These are phyloP conservation scores for Hycleus cichorii DNA, from an alignment of 1,140 invertebrate species.

Conservation along the genomic window DNA sequence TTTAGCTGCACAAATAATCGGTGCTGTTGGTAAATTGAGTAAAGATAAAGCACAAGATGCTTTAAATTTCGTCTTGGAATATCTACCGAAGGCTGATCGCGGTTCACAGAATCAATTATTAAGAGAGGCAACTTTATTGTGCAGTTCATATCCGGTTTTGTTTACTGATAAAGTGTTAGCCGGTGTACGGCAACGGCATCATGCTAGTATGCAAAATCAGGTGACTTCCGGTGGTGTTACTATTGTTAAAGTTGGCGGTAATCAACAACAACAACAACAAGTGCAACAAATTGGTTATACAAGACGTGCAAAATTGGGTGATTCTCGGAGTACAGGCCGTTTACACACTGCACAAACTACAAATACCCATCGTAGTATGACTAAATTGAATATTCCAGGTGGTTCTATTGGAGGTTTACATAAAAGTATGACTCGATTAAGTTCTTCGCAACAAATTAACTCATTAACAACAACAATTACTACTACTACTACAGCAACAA, in stretches of 20 bases:
- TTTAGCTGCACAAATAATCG: slow-evolving; percentile 57
- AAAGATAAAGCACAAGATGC: slow-evolving; percentile 69
- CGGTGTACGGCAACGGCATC: slow-evolving; percentile 59
- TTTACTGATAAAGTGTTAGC: slow-evolving; percentile 69
- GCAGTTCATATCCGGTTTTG: slow-evolving; percentile 65
- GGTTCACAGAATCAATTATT: slow-evolving; percentile 61
- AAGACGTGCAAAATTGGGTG: slow-evolving; percentile 54
- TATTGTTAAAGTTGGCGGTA: slow-evolving; percentile 64
- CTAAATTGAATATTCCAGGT: slow-evolving; percentile 61
- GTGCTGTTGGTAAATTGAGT: slow-evolving; percentile 55
- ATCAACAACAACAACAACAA: slow-evolving; percentile 17
- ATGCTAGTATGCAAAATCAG: slow-evolving; percentile 53
- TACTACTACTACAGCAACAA: slow-evolving; percentile 16
- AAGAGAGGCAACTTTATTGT: slow-evolving; percentile 67
- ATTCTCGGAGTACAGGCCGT: slow-evolving; percentile 61
- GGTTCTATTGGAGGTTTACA: slow-evolving; percentile 69
- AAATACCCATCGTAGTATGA: slow-evolving; percentile 65
- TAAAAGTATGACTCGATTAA: slow-evolving; percentile 73
- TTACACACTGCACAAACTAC: slow-evolving; percentile 58
- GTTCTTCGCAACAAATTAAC: slow-evolving; percentile 63
- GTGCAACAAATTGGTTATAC: slow-evolving; percentile 47
- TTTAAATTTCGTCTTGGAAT: slow-evolving; percentile 69
- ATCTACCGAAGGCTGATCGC: slow-evolving; percentile 61
- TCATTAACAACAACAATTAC: slow-evolving; percentile 16
- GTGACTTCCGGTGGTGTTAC: slow-evolving; percentile 61